Percentiles rank a stretch among this genome's conserved stretches.
Evolutionary conservation across 2,797 vertebrate species (phyloP).

Genomic region (Salmo trutta): DNA sequence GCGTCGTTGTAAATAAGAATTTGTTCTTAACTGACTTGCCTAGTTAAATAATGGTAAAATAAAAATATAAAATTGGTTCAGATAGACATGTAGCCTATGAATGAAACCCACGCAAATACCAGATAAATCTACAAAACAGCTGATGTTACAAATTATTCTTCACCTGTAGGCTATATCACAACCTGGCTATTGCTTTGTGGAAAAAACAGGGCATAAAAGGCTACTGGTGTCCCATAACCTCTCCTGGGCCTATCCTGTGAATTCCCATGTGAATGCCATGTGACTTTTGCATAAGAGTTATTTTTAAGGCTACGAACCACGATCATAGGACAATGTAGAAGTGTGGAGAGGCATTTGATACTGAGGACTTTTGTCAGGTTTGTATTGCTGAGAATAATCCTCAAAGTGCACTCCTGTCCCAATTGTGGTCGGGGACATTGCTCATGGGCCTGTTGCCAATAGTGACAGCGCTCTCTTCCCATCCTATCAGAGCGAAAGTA

Average conservation of each 20-base stretch:
- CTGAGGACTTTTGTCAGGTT: slow-evolving; percentile 50
- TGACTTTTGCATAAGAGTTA: not conserved
- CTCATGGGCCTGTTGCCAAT: slow-evolving; percentile 1
- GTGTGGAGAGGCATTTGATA: slow-evolving; percentile 40
- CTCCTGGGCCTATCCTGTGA: not conserved
- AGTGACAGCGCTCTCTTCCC: slow-evolving; percentile 19
- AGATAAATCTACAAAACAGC: too few species aligned
- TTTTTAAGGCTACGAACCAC: not conserved
- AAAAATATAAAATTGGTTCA: too few species aligned
- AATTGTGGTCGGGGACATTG: not conserved
- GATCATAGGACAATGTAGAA: not conserved
- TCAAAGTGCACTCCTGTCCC: slow-evolving; percentile 12
- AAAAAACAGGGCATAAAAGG: too few species aligned
- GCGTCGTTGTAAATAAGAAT: too few species aligned
- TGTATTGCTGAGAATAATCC: slow-evolving; percentile 26
- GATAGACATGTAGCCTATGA: too few species aligned
- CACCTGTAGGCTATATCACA: too few species aligned
- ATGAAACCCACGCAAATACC: too few species aligned
- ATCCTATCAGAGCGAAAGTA: slow-evolving; percentile 3
- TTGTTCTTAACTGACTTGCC: too few species aligned
- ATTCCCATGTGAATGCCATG: not conserved
- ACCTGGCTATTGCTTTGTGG: too few species aligned
- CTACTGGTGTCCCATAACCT: not conserved
- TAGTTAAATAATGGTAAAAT: too few species aligned
- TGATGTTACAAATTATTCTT: too few species aligned